phyloP scores from a whole-genome alignment of 2,113 vertebrate species.

The Platichthys flesus region DNA sequence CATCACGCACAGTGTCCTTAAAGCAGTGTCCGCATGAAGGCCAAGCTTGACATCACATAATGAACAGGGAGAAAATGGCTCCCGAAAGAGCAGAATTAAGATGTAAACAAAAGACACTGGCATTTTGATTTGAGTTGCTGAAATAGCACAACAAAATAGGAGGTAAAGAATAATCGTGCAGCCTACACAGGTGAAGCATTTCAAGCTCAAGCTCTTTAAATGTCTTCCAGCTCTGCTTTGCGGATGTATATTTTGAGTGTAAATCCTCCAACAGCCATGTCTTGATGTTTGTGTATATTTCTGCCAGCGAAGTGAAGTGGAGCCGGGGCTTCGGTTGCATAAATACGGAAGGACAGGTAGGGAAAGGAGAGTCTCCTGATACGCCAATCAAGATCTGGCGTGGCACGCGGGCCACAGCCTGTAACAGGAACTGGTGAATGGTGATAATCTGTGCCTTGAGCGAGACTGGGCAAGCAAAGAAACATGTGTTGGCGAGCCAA shows the following conservation, averaged over 20 bases:
- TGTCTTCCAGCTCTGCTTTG: constrained; percentile 24
- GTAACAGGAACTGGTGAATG: constrained; percentile 72
- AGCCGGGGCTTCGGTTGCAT: constrained; percentile 37
- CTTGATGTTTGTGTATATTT: constrained; percentile 47
- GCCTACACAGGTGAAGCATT: constrained; percentile 30
- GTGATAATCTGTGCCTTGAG: constrained; percentile 78
- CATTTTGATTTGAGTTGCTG: neutral
- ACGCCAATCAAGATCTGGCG: constrained; percentile 53
- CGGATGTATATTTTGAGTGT: constrained; percentile 38
- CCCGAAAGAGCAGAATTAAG: constrained; percentile 21
- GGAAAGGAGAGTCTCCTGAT: constrained; percentile 32
- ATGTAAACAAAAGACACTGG: neutral
- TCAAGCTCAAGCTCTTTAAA: constrained; percentile 39
- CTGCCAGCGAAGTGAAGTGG: constrained; percentile 39
- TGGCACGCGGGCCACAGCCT: constrained; percentile 53
- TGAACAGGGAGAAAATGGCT: constrained; percentile 31
- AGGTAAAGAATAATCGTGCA: constrained; percentile 14
- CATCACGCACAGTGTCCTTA: constrained; percentile 41
- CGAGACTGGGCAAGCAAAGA: constrained; percentile 68
- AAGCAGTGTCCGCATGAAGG: constrained; percentile 42
- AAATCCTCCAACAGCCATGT: constrained; percentile 53
- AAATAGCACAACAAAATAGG: neutral
- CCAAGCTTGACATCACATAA: constrained; percentile 40
- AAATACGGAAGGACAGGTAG: constrained; percentile 36
- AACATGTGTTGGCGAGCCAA: constrained; percentile 75